Conservation (phyloP, 2,113 vertebrate genomes). For the Coturnix japonica region DNA sequence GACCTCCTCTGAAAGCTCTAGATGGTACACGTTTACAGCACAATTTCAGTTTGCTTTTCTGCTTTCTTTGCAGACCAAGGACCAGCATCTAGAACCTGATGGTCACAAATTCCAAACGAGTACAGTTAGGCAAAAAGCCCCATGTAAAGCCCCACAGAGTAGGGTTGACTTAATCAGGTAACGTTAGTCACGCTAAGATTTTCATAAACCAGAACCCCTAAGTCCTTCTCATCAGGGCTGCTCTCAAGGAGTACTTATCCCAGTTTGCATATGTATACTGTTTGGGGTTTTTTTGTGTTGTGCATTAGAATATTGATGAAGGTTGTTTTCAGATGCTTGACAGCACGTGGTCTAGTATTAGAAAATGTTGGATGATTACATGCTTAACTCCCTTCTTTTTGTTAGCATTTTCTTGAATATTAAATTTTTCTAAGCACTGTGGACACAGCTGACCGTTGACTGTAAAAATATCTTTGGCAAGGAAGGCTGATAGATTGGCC, state of each 20-base stretch:
- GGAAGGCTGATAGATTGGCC: not conserved
- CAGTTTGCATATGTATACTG: not conserved
- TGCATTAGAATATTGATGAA: not conserved
- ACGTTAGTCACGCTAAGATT: too few relatives aligned
- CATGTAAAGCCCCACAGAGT: not conserved
- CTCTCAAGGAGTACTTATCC: too few relatives aligned
- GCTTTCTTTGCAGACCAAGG: not conserved
- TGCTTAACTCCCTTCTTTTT: not conserved
- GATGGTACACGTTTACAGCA: not conserved
- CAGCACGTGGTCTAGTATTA: not conserved
- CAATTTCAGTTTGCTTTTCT: not conserved
- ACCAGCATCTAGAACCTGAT: not conserved
- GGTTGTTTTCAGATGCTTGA: not conserved
- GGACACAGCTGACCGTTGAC: not conserved
- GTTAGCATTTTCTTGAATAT: not conserved
- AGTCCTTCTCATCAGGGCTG: too few relatives aligned
- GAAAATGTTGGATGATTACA: not conserved
- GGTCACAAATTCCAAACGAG: not conserved
- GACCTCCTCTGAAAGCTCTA: not conserved
- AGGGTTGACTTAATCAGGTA: too few relatives aligned
- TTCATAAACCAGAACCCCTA: too few relatives aligned
- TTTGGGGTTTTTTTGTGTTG: not conserved
- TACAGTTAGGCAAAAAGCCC: not conserved
- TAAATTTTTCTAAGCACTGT: not conserved
- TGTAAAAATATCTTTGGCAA: not conserved